These are phyloP conservation scores for Oenanthe melanoleuca DNA, from an alignment of 2,113 vertebrate species.

Conservation along the genomic window DNA sequence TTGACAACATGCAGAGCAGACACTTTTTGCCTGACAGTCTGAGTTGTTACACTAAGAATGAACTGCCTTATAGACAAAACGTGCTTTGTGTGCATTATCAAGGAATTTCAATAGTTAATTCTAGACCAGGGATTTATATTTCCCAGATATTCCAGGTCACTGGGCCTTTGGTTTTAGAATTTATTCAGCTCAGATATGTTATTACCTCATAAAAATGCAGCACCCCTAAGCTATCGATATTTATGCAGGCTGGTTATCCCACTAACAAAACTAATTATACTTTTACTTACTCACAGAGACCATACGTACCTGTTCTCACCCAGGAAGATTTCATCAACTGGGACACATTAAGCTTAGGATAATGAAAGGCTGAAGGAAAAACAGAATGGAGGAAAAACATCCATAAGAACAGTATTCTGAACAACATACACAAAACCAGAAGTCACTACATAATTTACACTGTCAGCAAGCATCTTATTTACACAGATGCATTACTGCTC, in stretches of 20 bases:
- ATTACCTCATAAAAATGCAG: constrained; percentile 3
- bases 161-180: neutral
- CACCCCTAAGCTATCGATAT: neutral
- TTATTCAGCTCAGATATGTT: neutral
- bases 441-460: constrained; percentile 34
- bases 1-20: neutral
- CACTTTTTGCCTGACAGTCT: neutral
- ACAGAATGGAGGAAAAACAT: neutral
- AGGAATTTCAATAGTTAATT: neutral
- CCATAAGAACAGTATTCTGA: neutral
- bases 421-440: constrained; percentile 7
- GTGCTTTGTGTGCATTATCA: neutral
- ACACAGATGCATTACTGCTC: neutral
- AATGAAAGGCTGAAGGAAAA: constrained; percentile 86
- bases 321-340: constrained; percentile 91
- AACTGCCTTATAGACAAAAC: neutral
- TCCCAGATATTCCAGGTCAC: constrained; percentile 8
- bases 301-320: constrained; percentile 90
- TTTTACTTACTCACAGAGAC: neutral
- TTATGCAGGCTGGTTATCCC: neutral
- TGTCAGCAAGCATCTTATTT: constrained; percentile 44
- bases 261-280: neutral
- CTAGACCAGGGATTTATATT: neutral
- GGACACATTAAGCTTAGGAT: constrained; percentile 91
- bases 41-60: neutral